These are phyloP conservation scores for Lasioglossum villosulum DNA, from an alignment of 2,888 invertebrate genomes.

Conservation along the genomic window DNA sequence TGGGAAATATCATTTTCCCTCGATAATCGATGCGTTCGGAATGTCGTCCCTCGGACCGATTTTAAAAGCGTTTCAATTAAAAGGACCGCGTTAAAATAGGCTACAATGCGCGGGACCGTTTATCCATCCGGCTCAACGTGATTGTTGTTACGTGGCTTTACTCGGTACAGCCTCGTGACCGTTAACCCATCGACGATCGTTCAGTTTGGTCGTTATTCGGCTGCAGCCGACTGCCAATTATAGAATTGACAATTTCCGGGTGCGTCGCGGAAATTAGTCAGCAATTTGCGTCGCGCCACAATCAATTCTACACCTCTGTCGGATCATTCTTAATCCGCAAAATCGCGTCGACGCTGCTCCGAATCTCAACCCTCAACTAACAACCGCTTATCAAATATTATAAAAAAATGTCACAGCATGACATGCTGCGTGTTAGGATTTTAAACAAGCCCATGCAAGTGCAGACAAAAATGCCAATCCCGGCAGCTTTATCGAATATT, in stretches of 20 bases:
- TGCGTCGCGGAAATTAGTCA: conserved; percentile 2
- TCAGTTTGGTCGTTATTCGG: conserved; percentile 12
- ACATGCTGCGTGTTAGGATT: too few relatives aligned
- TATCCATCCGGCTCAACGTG: background rate
- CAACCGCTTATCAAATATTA: too few relatives aligned
- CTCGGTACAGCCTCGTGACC: background rate
- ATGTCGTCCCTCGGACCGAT: background rate
- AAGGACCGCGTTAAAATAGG: conserved; percentile 14
- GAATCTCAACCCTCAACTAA: too few relatives aligned
- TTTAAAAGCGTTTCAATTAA: conserved; percentile 22
- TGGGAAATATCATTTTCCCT: conserved; percentile 14
- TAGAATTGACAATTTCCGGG: conserved; percentile 5
- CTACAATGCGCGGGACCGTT: conserved; percentile 10
- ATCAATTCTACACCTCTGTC: background rate
- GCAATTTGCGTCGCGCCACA: background rate
- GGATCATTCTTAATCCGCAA: background rate
- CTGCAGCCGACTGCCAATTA: background rate
- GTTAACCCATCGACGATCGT: background rate
- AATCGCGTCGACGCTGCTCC: too few relatives aligned
- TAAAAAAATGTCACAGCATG: too few relatives aligned
- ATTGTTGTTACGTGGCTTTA: conserved; percentile 5
- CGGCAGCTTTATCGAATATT: too few relatives aligned
- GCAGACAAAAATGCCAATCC: too few relatives aligned
- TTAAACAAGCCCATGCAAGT: too few relatives aligned
- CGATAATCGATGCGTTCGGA: conserved; percentile 18